phyloP scores from a whole-genome alignment of 2,113 vertebrate species.

The Hemicordylus capensis region DNA sequence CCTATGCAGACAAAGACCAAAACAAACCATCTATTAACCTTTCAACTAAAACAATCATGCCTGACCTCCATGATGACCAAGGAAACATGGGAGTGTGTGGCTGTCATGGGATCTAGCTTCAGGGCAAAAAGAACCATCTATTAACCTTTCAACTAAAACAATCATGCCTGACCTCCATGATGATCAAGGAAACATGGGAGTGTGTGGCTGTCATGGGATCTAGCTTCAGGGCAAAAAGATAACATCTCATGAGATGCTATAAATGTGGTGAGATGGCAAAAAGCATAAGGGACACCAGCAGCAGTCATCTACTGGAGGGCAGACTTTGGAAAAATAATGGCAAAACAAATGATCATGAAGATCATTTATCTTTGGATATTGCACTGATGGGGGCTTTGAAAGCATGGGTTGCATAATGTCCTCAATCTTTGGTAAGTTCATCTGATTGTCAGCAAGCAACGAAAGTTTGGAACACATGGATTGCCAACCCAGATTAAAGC shows the following conservation, averaged over 20 bases:
- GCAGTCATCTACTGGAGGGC: background rate
- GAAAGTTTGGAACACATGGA: background rate
- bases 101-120: background rate
- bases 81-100: background rate
- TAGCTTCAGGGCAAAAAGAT: background rate
- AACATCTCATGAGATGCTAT: background rate
- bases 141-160: background rate
- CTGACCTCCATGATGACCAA: background rate
- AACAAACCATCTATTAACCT: background rate
- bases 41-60: background rate
- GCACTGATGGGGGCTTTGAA: no score
- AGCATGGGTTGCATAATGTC: background rate
- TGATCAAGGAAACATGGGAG: background rate
- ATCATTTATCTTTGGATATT: background rate
- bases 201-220: background rate
- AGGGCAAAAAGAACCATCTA: no score
- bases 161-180: fast-evolving
- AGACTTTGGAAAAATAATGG: background rate
- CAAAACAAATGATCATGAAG: background rate
- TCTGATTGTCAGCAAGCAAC: background rate
- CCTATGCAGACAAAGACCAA: no score
- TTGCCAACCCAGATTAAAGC: fast-evolving
- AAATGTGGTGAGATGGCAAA: no score
- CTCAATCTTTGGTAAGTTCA: background rate
- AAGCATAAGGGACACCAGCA: background rate